Conservation (phyloP, 2,888 invertebrate species). For the Rosalia funebris region DNA sequence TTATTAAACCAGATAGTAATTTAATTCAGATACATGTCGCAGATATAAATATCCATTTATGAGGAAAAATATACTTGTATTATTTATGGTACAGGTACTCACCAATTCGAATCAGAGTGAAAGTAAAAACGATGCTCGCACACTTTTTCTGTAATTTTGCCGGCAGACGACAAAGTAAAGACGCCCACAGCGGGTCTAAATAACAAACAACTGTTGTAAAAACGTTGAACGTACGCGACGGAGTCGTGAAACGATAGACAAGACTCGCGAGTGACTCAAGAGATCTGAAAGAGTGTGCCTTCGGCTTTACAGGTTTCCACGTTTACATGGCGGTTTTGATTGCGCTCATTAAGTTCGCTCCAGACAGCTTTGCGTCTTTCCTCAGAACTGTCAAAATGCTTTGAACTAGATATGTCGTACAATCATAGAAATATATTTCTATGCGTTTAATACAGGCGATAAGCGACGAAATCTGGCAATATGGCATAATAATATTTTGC, state of each 20-base stretch:
- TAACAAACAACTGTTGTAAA: conserved; percentile 18
- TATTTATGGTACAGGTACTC: no score
- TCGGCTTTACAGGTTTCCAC: conserved; percentile 10
- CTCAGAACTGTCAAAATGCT: no score
- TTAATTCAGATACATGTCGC: no score
- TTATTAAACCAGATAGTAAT: background rate
- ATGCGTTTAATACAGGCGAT: no score
- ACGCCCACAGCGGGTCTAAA: conserved; percentile 17
- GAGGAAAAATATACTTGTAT: background rate
- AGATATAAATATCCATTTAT: no score
- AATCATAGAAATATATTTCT: no score
- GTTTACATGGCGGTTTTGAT: conserved; percentile 31
- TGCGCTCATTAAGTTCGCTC: no score
- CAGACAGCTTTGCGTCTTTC: no score
- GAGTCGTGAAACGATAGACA: background rate
- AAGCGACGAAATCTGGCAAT: no score
- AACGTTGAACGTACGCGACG: background rate
- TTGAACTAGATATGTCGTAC: no score
- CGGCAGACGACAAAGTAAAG: background rate
- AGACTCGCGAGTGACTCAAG: background rate
- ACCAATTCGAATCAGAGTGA: background rate
- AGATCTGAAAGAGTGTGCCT: background rate
- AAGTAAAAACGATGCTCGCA: conserved; percentile 6
- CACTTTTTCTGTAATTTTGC: background rate
- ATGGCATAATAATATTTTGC: no score